phyloP scores from a whole-genome alignment of 1,140 invertebrate genomes.

The Formica exsecta region DNA sequence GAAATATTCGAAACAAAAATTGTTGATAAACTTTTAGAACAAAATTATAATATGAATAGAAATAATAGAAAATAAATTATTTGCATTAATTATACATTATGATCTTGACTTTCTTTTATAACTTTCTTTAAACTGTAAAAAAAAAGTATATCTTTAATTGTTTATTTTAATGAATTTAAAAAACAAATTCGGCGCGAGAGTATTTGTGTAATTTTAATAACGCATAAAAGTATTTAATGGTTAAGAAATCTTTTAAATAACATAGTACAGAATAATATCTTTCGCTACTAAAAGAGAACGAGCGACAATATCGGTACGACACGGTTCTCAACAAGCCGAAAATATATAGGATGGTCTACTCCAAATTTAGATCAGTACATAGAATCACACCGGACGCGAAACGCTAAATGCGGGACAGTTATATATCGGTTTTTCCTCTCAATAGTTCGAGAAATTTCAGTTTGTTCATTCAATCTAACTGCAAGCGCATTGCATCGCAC shows the following conservation, averaged over 20 bases:
- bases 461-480: background rate
- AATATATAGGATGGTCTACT: slow-evolving; percentile 12
- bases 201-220: slow-evolving; percentile 16
- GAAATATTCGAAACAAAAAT: slow-evolving; percentile 1
- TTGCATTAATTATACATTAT: background rate
- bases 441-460: background rate
- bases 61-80: background rate
- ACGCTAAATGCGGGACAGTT: background rate
- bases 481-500: background rate
- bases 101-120: background rate
- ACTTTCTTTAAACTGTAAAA: background rate
- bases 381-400: background rate
- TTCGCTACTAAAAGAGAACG: background rate
- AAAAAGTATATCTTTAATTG: background rate
- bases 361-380: slow-evolving; percentile 50
- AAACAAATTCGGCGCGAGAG: too few relatives aligned
- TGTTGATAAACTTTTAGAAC: background rate
- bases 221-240: background rate
- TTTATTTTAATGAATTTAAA: slow-evolving; percentile 3
- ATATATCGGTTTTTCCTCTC: background rate
- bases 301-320: background rate
- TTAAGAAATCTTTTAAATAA: slow-evolving; percentile 8
- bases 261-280: background rate
- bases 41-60: background rate
- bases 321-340: slow-evolving; percentile 23